These are phyloP conservation scores for Melitaea cinxia DNA, from an alignment of 1,140 invertebrate genomes.

Conservation along the genomic window DNA sequence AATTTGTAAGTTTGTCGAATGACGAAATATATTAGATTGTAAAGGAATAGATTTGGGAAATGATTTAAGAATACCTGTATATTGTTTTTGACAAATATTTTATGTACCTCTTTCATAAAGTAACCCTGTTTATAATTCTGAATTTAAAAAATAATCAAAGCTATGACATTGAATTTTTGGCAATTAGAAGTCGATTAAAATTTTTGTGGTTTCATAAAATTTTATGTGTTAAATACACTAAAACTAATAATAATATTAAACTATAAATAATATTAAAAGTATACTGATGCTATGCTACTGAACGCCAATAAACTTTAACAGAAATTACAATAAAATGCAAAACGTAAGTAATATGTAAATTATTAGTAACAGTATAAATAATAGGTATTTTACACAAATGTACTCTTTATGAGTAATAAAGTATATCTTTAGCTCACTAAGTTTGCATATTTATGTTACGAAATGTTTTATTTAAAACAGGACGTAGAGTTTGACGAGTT, in stretches of 20 bases:
- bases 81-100: no score
- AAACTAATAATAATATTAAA: not conserved
- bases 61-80: no score
- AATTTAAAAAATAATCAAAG: not conserved
- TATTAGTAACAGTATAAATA: no score
- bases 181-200: not conserved
- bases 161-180: not conserved
- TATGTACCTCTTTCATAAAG: not conserved
- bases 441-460: not conserved
- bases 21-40: no score
- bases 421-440: not conserved
- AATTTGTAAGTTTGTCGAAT: no score
- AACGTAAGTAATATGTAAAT: not conserved
- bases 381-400: no score
- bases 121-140: not conserved
- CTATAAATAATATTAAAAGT: not conserved
- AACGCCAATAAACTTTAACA: not conserved
- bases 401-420: no score
- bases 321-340: not conserved
- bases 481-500: constrained; percentile 58
- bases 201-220: not conserved
- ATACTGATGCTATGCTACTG: not conserved
- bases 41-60: no score
- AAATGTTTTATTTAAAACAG: constrained; percentile 16
- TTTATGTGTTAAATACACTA: not conserved